Conservation (phyloP, 2,797 vertebrate genomes). For the Chloroceryle inda region DNA sequence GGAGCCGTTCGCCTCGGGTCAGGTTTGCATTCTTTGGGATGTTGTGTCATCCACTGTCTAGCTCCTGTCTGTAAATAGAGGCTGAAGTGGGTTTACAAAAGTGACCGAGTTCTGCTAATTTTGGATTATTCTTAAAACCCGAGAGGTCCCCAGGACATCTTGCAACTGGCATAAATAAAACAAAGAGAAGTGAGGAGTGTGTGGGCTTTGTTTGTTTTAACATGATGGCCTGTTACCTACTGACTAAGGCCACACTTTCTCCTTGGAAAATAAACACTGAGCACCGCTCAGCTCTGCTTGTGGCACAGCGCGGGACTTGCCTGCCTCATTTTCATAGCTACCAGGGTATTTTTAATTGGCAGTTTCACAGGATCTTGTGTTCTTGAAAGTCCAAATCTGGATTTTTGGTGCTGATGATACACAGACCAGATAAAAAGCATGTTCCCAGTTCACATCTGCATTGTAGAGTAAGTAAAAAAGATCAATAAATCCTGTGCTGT, state of each 20-base stretch:
- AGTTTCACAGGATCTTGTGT: neutral
- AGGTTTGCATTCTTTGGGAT: too few species aligned
- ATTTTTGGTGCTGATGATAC: neutral
- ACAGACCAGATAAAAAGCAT: neutral
- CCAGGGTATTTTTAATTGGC: neutral
- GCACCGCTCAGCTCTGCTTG: neutral
- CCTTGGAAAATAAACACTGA: neutral
- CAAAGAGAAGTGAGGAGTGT: neutral
- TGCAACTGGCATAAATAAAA: neutral
- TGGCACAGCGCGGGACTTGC: rapidly evolving
- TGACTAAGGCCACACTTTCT: neutral
- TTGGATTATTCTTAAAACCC: neutral
- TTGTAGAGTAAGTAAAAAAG: neutral
- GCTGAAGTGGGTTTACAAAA: neutral
- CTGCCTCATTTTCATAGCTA: neutral
- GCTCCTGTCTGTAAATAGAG: neutral
- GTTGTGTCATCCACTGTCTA: neutral
- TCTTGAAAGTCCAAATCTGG: neutral
- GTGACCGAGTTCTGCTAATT: neutral
- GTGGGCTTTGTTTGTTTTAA: neutral
- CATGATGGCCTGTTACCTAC: neutral
- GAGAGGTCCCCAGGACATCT: neutral
- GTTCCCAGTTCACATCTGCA: neutral
- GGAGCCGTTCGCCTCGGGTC: neutral
- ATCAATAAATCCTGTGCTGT: neutral